Evolutionary conservation across 2,888 invertebrate genomes (phyloP), one percentile per base, ranked within the genome.

Genomic region (Lasius fuliginosus): DNA sequence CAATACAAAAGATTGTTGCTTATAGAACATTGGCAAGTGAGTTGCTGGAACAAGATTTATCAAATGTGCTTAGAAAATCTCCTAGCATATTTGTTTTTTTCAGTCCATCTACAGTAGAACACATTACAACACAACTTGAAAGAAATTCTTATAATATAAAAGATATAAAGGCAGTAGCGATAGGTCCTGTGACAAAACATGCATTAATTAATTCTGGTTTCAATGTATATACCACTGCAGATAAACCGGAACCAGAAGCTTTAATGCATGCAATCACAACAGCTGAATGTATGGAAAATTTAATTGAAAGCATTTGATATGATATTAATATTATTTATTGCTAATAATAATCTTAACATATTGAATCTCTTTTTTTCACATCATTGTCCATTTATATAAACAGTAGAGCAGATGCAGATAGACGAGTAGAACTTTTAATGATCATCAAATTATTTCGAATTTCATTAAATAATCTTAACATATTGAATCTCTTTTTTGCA

Each of bases 61-160:
- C 86, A 12, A 56, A 85, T 58, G 83, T 92, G 12, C 74, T 93
- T 4, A 79, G 86, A 3, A 65, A 82, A 18, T 67, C 77, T 9
- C 86, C 91, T 1, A 86, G 89, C 67, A 92, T 92, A 89, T 91
- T 94, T 71, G 93, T 94, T 23, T 94, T 94, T 83, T 95, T 94
- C 74, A 95, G 95, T 87, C 94, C 95, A 46, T 95, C 95, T 33
- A 90, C 89, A 27, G 94, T 94, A 9, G 90, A 93, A 49, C 89
- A 89, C 82, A 76, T 94, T n/a, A 23, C 92, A n/a, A 76, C 76
- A 30, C 86, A 90, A 11, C 87, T 93, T 23, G 82, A 75, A 1
- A 86, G 88, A 64, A 82, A 86, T 8, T 79, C 85, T 8, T 82
- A 60, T 40, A 46, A 90, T 40, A 71, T 90, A 6, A 79, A 89